Evolutionary conservation across 2,888 invertebrate species (phyloP), one percentile per base, ranked within the genome.

Genomic region (Fabriciana adippe): DNA sequence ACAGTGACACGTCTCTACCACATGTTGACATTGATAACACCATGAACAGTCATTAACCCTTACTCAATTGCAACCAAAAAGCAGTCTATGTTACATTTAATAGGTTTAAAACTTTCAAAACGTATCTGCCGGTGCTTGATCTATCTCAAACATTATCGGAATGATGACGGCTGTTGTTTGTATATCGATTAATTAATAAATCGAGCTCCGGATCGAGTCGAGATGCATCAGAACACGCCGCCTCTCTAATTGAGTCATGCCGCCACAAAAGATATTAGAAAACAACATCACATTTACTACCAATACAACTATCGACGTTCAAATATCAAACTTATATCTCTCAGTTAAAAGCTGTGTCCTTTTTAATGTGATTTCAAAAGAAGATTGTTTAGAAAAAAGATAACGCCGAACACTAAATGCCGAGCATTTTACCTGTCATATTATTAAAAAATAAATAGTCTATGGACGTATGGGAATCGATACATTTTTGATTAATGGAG

Each of bases 111-210:
- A 61, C 48, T 61, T 55, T 61, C 55, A 69, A 61, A 65, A 66
- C 66, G 45, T 67, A 73, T 73, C 71, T 68, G 18, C 71, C 67
- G 66, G 66, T 60, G 66, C 67, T 81, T 81, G 81, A 88, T 87
- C 86, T 85, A 83, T 86, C 87, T 84, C 79, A 80, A 80, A 79
- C 78, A 80, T 84, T 84, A 87, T 86, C 86, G 82, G 77, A 72
- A 86, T 84, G 91, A 90, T 87, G 91, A 90, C 89, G 89, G 87
- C 81, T 83, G 84, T 86, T 91, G 92, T 92, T 92, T 92, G 92
- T 91, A 88, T 90, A 91, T 90, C 90, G 92, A 92, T 92, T 92
- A 92, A 92, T 92, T 92, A 92, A 92, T 92, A 92, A 92, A 90
- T 89, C 88, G 87, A 85, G 85, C 82, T 82, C 85, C 82, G 81